Evolutionary conservation across 2,113 vertebrate genomes (phyloP).

Genomic region (Poeciliopsis turrubarensis): DNA sequence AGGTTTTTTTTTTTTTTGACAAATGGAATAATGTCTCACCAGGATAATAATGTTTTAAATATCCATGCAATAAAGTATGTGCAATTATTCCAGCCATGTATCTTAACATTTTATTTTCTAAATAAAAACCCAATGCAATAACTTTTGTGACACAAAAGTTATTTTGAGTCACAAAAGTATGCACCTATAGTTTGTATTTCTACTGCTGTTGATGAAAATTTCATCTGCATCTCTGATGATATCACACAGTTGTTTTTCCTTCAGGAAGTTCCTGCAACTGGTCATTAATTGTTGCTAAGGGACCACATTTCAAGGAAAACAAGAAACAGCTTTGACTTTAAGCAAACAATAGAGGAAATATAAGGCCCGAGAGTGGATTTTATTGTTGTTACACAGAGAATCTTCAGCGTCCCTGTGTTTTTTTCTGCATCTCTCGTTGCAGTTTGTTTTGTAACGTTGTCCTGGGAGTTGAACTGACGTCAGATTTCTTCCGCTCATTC

Average conservation of each 20-base stretch:
- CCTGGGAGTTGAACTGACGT: slow-evolving; percentile 68
- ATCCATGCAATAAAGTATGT: neutral
- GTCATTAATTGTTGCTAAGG: slow-evolving; percentile 68
- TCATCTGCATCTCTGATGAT: slow-evolving; percentile 57
- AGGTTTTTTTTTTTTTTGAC: neutral
- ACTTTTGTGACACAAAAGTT: neutral
- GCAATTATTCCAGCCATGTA: neutral
- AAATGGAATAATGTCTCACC: neutral
- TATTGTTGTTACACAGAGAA: slow-evolving; percentile 11
- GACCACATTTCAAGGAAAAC: slow-evolving; percentile 51
- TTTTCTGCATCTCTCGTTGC: slow-evolving; percentile 26
- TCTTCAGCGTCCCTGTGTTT: slow-evolving; percentile 14
- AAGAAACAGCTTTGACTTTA: slow-evolving; percentile 34
- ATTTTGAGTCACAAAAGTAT: neutral
- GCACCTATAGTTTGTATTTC: slow-evolving; percentile 15
- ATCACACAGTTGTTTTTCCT: slow-evolving; percentile 70
- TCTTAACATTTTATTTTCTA: neutral
- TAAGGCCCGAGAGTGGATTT: slow-evolving; percentile 1
- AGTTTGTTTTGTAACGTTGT: slow-evolving; percentile 31
- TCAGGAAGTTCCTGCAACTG: slow-evolving; percentile 73
- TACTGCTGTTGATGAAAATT: slow-evolving; percentile 56
- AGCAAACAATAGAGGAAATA: slow-evolving; percentile 7
- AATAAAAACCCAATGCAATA: neutral
- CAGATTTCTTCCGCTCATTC: slow-evolving; percentile 71
- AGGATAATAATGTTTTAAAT: neutral